These are phyloP conservation scores for Betta splendens DNA, from an alignment of 2,797 vertebrate genomes.

Conservation along the genomic window DNA sequence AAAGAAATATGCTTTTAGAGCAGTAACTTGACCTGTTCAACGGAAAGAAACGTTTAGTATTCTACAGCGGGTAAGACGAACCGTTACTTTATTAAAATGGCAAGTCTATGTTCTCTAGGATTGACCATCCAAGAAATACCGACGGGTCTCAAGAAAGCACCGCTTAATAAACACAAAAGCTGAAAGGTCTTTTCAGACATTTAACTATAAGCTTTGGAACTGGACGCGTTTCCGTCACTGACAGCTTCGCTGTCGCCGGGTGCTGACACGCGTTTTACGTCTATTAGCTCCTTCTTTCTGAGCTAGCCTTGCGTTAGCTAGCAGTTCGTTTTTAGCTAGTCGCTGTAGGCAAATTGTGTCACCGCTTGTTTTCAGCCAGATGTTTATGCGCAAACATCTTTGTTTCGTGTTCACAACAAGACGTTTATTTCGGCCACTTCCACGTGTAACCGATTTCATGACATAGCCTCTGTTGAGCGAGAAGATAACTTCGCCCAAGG, in stretches of 20 bases:
- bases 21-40: not conserved
- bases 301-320: conserved; percentile 25
- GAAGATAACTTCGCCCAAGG: not conserved
- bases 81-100: not conserved
- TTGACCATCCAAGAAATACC: not conserved
- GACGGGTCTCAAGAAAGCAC: not conserved
- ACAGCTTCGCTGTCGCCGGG: not conserved
- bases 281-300: not conserved
- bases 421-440: not conserved
- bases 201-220: rapidly evolving
- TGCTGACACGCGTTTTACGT: too few species aligned
- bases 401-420: too few species aligned
- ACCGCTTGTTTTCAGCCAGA: too few species aligned
- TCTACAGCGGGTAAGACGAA: conserved; percentile 46
- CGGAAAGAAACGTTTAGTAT: not conserved
- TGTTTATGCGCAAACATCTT: too few species aligned
- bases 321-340: conserved; percentile 13
- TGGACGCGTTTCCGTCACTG: not conserved
- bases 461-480: too few species aligned
- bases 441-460: not conserved
- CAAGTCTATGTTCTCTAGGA: conserved; percentile 22
- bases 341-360: too few species aligned
- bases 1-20: conserved; percentile 26
- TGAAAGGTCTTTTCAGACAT: not conserved
- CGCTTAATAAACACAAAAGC: not conserved